Conservation (phyloP, 2,888 invertebrate genomes). For the Andrena fulva region DNA sequence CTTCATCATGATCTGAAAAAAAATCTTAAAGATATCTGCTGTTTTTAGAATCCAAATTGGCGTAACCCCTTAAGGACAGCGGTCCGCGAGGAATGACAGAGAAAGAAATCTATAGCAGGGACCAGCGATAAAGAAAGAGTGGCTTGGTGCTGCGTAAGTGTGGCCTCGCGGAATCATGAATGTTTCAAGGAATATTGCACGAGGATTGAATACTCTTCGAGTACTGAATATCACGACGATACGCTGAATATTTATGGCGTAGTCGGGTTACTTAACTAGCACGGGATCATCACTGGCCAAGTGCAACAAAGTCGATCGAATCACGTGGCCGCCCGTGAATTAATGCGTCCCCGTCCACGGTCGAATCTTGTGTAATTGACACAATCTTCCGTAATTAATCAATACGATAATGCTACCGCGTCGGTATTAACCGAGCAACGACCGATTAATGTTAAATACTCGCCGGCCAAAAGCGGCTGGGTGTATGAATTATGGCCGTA, state of each 20-base stretch:
- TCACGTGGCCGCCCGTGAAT: neutral
- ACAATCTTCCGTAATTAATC: constrained; percentile 33
- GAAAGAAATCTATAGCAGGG: too few relatives aligned
- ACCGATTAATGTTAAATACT: constrained; percentile 24
- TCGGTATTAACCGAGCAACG: constrained; percentile 13
- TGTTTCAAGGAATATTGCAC: neutral
- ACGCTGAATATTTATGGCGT: neutral
- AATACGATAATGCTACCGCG: constrained; percentile 3
- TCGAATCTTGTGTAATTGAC: constrained; percentile 8
- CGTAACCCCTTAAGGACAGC: too few relatives aligned
- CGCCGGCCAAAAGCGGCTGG: neutral
- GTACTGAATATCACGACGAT: too few relatives aligned
- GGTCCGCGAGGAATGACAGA: too few relatives aligned
- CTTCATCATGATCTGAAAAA: too few relatives aligned
- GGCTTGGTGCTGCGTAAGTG: neutral
- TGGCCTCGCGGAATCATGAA: neutral
- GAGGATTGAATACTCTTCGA: neutral
- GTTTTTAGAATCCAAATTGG: too few relatives aligned
- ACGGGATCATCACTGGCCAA: neutral
- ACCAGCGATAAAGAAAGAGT: too few relatives aligned
- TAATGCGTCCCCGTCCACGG: constrained; percentile 1
- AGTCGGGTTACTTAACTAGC: neutral
- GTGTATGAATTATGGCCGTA: neutral
- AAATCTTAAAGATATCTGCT: too few relatives aligned
- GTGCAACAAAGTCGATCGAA: neutral